Evolutionary conservation across 2,113 vertebrate genomes (phyloP).

Genomic region (Pedionomus torquatus): DNA sequence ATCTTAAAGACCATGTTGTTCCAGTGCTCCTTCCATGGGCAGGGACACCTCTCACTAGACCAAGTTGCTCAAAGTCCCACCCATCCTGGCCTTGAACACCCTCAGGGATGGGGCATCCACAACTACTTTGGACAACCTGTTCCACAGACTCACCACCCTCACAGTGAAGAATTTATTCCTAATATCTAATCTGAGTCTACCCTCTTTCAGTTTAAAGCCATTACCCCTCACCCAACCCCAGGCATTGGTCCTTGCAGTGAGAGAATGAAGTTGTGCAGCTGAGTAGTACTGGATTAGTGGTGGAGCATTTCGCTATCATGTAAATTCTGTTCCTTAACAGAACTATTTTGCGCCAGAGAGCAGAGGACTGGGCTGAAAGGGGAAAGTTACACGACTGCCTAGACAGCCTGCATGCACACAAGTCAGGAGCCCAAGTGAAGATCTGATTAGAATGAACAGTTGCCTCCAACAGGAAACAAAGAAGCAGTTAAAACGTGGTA

Average conservation of each 20-base stretch:
- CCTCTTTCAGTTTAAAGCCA: neutral
- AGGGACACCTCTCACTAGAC: neutral
- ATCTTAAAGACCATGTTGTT: neutral
- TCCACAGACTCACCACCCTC: neutral
- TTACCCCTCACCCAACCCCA: neutral
- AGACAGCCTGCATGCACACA: accelerated
- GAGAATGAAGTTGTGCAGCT: neutral
- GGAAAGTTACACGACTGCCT: accelerated
- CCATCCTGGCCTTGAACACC: neutral
- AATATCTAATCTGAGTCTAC: neutral
- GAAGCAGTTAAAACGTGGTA: neutral
- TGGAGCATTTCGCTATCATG: neutral
- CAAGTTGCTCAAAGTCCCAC: neutral
- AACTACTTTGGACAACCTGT: neutral
- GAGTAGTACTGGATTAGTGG: neutral
- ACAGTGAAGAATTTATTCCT: neutral
- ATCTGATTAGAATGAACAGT: neutral
- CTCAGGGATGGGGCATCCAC: neutral
- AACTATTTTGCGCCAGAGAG: accelerated
- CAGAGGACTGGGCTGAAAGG: accelerated
- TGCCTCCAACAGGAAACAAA: neutral
- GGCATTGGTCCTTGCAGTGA: neutral
- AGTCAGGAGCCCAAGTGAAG: neutral
- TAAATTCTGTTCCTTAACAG: neutral
- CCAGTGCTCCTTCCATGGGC: neutral